These are phyloP conservation scores for Heliconius himera DNA, from an alignment of 1,140 invertebrate species.

Conservation along the genomic window DNA sequence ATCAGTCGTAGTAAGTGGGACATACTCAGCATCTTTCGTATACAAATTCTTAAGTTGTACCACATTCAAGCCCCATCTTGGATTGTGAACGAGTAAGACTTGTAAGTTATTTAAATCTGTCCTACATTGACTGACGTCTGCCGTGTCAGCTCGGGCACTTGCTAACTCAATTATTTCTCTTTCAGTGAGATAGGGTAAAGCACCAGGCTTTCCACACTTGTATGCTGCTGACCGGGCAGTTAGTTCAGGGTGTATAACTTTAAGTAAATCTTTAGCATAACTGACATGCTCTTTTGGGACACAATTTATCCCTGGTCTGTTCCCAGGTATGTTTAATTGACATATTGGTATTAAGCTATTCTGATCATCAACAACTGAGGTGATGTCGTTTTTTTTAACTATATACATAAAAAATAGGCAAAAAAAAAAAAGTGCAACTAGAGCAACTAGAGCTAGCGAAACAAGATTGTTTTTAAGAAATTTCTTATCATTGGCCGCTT, in stretches of 20 bases:
- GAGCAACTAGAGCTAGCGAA: slow-evolving; percentile 84
- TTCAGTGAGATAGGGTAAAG: slow-evolving; percentile 82
- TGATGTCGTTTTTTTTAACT: slow-evolving; percentile 82
- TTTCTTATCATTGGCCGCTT: slow-evolving; percentile 75
- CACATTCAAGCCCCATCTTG: slow-evolving; percentile 85
- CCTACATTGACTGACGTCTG: slow-evolving; percentile 74
- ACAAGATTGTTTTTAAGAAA: slow-evolving; percentile 84
- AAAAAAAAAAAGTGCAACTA: slow-evolving; percentile 85
- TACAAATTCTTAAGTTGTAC: slow-evolving; percentile 76
- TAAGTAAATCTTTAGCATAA: slow-evolving; percentile 83
- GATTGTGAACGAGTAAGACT: slow-evolving; percentile 86
- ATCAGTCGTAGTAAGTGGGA: slow-evolving; percentile 70
- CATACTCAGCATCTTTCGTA: slow-evolving; percentile 61
- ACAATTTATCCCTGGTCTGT: slow-evolving; percentile 83
- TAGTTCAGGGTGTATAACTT: slow-evolving; percentile 83
- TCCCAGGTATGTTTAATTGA: slow-evolving; percentile 69
- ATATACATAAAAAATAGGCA: slow-evolving; percentile 85
- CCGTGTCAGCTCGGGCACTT: slow-evolving; percentile 57
- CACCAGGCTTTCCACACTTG: slow-evolving; percentile 81
- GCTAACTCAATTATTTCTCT: slow-evolving; percentile 81
- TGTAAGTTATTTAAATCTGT: slow-evolving; percentile 85
- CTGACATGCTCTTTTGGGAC: slow-evolving; percentile 82
- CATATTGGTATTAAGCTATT: slow-evolving; percentile 83
- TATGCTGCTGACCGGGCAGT: slow-evolving; percentile 81
- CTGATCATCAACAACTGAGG: slow-evolving; percentile 73